Conservation (phyloP, 2,113 vertebrate species). For the Tragelaphus imberbis region DNA sequence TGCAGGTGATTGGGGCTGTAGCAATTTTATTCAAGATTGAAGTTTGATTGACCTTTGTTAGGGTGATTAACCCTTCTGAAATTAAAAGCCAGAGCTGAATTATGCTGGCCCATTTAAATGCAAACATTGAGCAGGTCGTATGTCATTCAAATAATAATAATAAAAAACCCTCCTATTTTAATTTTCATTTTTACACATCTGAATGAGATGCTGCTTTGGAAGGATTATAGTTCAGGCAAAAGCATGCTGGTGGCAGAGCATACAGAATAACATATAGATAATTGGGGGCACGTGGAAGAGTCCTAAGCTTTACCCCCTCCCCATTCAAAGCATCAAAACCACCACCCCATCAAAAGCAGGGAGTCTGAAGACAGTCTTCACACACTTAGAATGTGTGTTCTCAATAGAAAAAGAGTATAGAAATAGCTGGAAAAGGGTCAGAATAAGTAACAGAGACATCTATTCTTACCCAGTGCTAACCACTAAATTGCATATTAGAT, state of each 20-base stretch:
- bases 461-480: background rate
- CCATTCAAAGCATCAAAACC: background rate
- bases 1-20: constrained; percentile 78
- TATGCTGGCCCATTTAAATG: constrained; percentile 84
- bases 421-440: constrained; percentile 54
- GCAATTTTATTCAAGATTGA: constrained; percentile 84
- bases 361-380: background rate
- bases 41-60: constrained; percentile 84
- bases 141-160: constrained; percentile 73
- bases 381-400: background rate
- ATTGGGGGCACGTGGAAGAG: constrained; percentile 2
- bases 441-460: background rate
- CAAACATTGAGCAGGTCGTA: constrained; percentile 69
- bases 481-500: background rate
- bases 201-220: constrained; percentile 73
- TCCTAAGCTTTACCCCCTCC: background rate
- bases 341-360: background rate
- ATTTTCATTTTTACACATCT: constrained; percentile 74
- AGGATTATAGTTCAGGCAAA: constrained; percentile 18
- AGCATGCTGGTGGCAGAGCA: constrained; percentile 42
- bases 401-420: background rate
- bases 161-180: constrained; percentile 64
- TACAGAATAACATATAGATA: background rate
- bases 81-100: constrained; percentile 82
- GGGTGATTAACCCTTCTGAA: constrained; percentile 84